Conservation (phyloP, 2,888 invertebrate species). For the Ptilodon capucinus region DNA sequence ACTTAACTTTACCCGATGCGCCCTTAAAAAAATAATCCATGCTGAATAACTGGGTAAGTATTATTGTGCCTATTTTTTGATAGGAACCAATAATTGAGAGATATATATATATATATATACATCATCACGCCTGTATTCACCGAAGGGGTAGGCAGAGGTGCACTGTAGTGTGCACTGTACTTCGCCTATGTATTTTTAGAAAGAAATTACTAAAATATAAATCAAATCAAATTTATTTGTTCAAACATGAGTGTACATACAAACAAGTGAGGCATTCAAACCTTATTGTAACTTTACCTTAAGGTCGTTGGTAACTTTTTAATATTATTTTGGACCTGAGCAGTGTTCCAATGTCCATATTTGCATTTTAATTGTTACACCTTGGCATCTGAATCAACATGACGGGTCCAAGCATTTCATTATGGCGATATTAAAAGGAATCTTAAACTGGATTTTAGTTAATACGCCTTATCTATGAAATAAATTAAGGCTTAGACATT, state of each 20-base stretch:
- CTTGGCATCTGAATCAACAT: constrained; percentile 55
- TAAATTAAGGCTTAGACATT: constrained; percentile 27
- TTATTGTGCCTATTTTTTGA: no score
- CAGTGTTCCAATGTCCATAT: constrained; percentile 50
- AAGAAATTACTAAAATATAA: no score
- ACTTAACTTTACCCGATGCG: no score
- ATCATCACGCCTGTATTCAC: no score
- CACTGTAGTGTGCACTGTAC: no score
- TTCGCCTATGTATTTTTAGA: no score
- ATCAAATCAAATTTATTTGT: no score
- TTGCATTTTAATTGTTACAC: constrained; percentile 69
- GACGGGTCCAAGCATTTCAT: constrained; percentile 42
- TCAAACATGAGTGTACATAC: not conserved
- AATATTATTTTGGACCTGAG: constrained; percentile 29
- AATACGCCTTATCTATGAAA: constrained; percentile 25
- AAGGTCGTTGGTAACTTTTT: constrained; percentile 23
- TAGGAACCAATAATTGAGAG: no score
- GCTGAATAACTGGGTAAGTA: no score
- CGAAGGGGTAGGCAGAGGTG: no score
- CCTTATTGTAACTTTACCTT: not conserved
- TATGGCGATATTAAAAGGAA: constrained; percentile 23
- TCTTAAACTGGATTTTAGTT: constrained; percentile 31
- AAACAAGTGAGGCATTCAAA: not conserved
- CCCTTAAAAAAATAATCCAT: no score
- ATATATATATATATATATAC: no score